Conservation (phyloP, 2,113 vertebrate genomes). For the Cebidichthys violaceus region DNA sequence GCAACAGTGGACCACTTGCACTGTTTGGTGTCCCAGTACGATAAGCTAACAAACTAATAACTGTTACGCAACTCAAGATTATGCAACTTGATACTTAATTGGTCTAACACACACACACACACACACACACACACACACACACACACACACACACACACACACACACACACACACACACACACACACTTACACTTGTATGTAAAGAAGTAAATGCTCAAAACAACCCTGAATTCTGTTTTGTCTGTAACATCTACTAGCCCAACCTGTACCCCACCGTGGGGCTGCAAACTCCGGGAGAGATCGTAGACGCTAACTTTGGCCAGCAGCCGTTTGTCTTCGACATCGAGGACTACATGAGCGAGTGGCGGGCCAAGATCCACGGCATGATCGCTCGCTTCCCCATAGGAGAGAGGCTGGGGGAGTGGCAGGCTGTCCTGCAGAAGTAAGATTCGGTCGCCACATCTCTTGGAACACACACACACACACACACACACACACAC, state of each 20-base stretch:
- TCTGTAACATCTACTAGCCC: conserved; percentile 84
- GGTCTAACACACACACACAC: no score
- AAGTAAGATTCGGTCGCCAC: conserved; percentile 86
- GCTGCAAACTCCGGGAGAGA: conserved; percentile 97
- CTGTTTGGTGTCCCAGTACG: not conserved
- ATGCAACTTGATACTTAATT: not conserved
- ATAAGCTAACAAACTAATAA: not conserved
- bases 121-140: no score
- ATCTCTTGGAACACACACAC: not conserved
- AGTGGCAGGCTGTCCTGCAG: conserved; percentile 98
- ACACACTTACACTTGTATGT: not conserved
- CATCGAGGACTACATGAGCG: conserved; percentile 99
- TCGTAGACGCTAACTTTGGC: conserved; percentile 98
- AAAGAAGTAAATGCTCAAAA: not conserved
- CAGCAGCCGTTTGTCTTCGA: conserved; percentile 99
- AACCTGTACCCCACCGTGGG: conserved; percentile 99
- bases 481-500: not conserved
- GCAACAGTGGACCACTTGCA: not conserved
- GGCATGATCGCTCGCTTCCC: conserved; percentile 96
- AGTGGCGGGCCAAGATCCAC: conserved; percentile 97
- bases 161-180: no score
- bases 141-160: no score
- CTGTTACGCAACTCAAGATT: not conserved
- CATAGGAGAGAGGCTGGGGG: conserved; percentile 94
- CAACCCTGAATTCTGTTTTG: not conserved